Evolutionary conservation across 2,113 vertebrate species (phyloP).

Genomic region (Diphyllodes magnificus): DNA sequence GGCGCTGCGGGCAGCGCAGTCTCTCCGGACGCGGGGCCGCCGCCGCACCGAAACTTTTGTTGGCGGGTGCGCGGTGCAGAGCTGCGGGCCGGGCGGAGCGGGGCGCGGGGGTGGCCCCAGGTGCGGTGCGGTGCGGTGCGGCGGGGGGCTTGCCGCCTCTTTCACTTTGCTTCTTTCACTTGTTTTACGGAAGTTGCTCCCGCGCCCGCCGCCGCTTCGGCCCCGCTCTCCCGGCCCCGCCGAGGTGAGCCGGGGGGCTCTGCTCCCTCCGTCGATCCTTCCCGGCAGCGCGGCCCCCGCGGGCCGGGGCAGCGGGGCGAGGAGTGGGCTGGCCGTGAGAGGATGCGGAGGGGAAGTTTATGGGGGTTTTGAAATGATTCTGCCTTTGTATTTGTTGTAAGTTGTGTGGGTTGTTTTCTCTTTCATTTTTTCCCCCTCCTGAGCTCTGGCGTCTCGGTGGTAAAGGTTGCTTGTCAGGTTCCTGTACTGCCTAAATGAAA

Average conservation of each 20-base stretch:
- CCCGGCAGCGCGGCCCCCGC: background rate
- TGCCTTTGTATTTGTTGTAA: constrained; percentile 31
- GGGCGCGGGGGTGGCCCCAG: background rate
- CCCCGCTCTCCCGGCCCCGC: background rate
- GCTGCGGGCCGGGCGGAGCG: background rate
- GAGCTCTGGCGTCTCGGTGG: constrained; percentile 59
- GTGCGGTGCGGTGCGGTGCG: background rate
- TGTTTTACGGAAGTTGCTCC: constrained; percentile 70
- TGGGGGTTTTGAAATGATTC: constrained; percentile 60
- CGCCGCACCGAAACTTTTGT: constrained; percentile 12
- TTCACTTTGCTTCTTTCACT: constrained; percentile 72
- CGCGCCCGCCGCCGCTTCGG: background rate
- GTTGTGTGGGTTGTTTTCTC: constrained; percentile 61
- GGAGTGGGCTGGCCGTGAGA: background rate
- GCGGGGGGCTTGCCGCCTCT: constrained; percentile 17
- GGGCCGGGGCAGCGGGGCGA: background rate
- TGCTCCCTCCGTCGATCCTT: background rate
- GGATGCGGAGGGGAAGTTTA: constrained; percentile 63
- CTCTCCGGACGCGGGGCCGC: background rate
- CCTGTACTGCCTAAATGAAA: constrained; percentile 77
- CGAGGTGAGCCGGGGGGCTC: background rate
- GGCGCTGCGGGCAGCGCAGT: background rate
- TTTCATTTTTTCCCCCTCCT: constrained; percentile 56
- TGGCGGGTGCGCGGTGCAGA: background rate
- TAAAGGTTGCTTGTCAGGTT: constrained; percentile 78